phyloP scores from a whole-genome alignment of 2,888 invertebrate species.

The Formica aserva region DNA sequence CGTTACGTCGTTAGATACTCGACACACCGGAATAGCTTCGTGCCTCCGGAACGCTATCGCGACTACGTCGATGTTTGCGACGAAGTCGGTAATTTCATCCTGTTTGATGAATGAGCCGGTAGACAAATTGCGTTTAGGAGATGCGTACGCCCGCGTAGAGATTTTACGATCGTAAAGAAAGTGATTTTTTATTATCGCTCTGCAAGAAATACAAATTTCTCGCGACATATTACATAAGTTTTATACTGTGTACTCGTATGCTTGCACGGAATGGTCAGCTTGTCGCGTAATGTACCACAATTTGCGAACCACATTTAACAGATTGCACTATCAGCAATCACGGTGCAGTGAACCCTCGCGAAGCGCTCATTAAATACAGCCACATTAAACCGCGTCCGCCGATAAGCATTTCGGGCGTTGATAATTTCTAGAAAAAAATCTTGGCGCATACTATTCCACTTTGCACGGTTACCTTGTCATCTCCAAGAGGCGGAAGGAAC shows the following conservation, averaged over 20 bases:
- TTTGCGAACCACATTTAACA: conserved; percentile 11
- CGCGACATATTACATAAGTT: neutral
- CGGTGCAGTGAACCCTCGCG: conserved; percentile 4
- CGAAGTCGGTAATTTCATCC: conserved; percentile 62
- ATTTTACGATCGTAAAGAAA: neutral
- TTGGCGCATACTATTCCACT: conserved; percentile 17
- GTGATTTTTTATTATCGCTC: neutral
- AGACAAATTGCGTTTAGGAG: conserved; percentile 1
- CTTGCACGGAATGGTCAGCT: neutral
- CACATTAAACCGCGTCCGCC: conserved; percentile 17
- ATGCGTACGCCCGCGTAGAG: too few species aligned
- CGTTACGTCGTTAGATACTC: conserved; percentile 70
- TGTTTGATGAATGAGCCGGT: neutral
- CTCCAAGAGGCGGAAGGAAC: conserved; percentile 30
- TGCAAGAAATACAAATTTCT: neutral
- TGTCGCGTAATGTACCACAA: neutral
- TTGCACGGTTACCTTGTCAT: conserved; percentile 63
- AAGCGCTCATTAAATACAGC: conserved; percentile 16
- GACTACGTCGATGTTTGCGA: conserved; percentile 30
- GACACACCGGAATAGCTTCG: conserved; percentile 65
- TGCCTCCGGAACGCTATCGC: conserved; percentile 44
- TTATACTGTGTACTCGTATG: neutral
- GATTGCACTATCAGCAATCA: conserved; percentile 15
- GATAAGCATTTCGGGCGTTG: conserved; percentile 27
- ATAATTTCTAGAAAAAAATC: conserved; percentile 20